Evolutionary conservation across 2,888 invertebrate species (phyloP).

Genomic region (Coremacera marginata): DNA sequence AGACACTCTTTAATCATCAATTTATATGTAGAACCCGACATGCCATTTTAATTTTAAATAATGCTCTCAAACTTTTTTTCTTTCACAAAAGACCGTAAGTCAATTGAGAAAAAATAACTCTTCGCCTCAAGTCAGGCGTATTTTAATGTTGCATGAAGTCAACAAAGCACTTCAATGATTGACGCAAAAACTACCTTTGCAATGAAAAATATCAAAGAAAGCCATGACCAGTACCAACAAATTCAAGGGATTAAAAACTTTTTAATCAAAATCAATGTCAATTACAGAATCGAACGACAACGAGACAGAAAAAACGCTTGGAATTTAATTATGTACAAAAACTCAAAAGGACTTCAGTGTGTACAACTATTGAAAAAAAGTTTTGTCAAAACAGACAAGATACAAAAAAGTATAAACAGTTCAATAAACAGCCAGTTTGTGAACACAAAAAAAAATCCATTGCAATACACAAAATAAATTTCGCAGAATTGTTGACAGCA

Average conservation of each 20-base stretch:
- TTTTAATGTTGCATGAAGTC: not conserved
- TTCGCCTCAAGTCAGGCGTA: no score
- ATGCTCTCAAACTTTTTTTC: no score
- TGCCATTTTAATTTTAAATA: no score
- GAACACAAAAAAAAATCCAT: not conserved
- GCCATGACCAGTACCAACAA: not conserved
- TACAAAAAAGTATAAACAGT: not conserved
- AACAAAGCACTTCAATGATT: not conserved
- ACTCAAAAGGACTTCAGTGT: not conserved
- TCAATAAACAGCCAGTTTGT: not conserved
- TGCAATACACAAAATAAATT: not conserved
- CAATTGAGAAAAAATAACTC: no score
- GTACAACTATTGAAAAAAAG: not conserved
- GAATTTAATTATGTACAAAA: slow-evolving; percentile 1
- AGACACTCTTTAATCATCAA: no score
- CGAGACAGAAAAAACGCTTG: not conserved
- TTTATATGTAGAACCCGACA: no score
- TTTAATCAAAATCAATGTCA: slow-evolving; percentile 59
- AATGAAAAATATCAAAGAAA: not conserved
- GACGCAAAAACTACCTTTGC: not conserved
- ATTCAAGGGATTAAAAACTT: slow-evolving; percentile 45
- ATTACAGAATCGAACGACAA: slow-evolving; percentile 40
- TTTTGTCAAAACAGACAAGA: not conserved
- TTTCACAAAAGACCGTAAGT: no score
- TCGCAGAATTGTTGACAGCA: not conserved